A percentile compares a stretch with the other conserved stretches of the same genome.
These are phyloP conservation scores for Mimumesa dahlbomi DNA, from an alignment of 2,888 invertebrate genomes.

Conservation along the genomic window DNA sequence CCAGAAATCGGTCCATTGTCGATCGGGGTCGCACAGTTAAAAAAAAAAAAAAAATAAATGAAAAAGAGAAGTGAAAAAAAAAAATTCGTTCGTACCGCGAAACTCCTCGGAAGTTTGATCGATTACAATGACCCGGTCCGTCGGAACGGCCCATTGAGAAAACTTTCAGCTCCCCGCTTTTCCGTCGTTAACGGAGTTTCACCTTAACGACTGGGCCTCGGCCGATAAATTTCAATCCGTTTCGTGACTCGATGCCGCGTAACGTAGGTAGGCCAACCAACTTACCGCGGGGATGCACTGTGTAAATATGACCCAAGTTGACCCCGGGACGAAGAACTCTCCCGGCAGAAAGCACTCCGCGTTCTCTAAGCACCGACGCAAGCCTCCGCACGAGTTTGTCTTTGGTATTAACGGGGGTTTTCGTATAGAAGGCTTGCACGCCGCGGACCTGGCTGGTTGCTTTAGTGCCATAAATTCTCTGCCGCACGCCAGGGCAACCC, in stretches of 20 bases:
- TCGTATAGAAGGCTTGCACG: slow-evolving; percentile 49
- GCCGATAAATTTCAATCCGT: slow-evolving; percentile 59
- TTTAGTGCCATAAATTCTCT: slow-evolving; percentile 72
- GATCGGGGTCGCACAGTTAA: too few species aligned
- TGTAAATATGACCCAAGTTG: slow-evolving; percentile 57
- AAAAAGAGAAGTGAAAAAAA: slow-evolving; percentile 7
- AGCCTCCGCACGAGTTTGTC: slow-evolving; percentile 71
- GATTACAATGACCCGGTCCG: slow-evolving; percentile 31
- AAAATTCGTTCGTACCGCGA: slow-evolving; percentile 1
- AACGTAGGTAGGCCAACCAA: background rate
- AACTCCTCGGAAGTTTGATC: slow-evolving; percentile 17
- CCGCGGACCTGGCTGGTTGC: slow-evolving; percentile 22
- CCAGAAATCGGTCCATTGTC: too few species aligned
- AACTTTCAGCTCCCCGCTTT: slow-evolving; percentile 44
- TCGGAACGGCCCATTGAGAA: slow-evolving; percentile 37
- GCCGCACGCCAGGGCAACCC: slow-evolving; percentile 51
- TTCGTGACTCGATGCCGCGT: background rate
- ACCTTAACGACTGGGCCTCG: slow-evolving; percentile 43
- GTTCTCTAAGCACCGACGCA: slow-evolving; percentile 38
- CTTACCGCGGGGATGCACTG: slow-evolving; percentile 27
- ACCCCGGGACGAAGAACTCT: slow-evolving; percentile 54
- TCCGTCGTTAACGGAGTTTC: slow-evolving; percentile 57
- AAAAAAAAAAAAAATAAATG: too few species aligned
- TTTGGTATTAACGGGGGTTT: slow-evolving; percentile 72
- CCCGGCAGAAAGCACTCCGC: slow-evolving; percentile 45